A percentile compares a stretch with the other conserved stretches of the same genome.
Conservation (phyloP, 2,797 vertebrate genomes). For the Peromyscus melanophrys region DNA sequence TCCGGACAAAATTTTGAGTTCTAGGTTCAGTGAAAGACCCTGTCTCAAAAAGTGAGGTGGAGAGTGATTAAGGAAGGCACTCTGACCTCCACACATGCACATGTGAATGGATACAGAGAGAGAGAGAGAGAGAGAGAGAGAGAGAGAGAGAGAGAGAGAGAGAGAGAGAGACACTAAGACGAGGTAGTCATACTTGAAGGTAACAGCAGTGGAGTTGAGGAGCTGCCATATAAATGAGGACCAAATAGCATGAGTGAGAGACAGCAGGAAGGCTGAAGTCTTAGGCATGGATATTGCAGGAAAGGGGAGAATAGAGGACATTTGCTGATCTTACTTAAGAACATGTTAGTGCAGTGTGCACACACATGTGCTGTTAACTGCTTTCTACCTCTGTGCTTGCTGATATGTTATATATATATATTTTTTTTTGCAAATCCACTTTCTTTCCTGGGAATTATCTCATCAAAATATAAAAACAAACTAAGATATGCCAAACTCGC, state of each 20-base stretch:
- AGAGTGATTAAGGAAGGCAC: not conserved
- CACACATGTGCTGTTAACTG: not conserved
- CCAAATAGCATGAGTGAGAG: not conserved
- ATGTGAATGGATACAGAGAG: not conserved
- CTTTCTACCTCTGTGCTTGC: not conserved
- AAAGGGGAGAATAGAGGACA: not conserved
- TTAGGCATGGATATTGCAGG: not conserved
- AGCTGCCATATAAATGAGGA: rapidly evolving
- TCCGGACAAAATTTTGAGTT: not conserved
- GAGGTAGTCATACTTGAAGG: too few relatives aligned
- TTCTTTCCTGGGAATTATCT: not conserved
- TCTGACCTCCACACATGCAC: not conserved
- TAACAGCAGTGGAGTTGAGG: too few relatives aligned
- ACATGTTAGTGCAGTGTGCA: rapidly evolving
- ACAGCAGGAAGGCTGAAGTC: not conserved
- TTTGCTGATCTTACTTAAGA: not conserved
- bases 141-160: too few relatives aligned
- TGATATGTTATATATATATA: not conserved
- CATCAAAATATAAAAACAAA: not conserved
- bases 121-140: not conserved
- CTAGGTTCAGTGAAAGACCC: not conserved
- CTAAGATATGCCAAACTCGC: not conserved
- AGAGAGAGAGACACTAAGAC: too few relatives aligned
- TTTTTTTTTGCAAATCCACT: not conserved
- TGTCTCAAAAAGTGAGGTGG: not conserved